Base-by-base conservation (phyloP, 2,888 invertebrate species). In the Spodoptera littoralis region DNA sequence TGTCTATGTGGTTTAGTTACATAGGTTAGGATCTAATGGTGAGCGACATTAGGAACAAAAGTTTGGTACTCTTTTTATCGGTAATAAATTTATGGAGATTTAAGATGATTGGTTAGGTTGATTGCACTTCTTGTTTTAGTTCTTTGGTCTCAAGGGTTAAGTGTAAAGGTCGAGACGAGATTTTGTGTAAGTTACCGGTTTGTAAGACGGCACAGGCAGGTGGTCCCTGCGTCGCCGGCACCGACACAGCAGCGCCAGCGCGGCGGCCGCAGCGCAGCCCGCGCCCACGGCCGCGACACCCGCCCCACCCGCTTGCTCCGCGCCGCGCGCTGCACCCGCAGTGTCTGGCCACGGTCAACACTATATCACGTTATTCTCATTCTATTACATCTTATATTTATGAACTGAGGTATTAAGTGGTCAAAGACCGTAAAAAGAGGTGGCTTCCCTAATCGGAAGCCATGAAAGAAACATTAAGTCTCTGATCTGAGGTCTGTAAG, bases 251-350 rank as follows among this genome's bases (percentile, higher is more conserved):
- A 72, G 70, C n/a, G 69, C 74, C 45, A 80, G 57, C 13, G 58
- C 68, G 48, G 65, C 70, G 36, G 55, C 64, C 50, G 59, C 76
- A 48, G 70, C 68, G 30, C 84, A 80, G 45, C 65, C 64, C n/a
- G 67, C 65, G 66, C 65, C 84, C 68, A 60, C 69, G 76, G 48
- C 76, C 56, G 44, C 84, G 76, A 79, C 75, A 66, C 82, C 65
- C 76, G 82, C 70, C 73, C 81, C 74, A 71, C 63, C 75, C 51
- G 58, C 60, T 53, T 27, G 52, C 42, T 59, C 47, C 64, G 22
- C 60, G 52, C 11, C 47, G 4, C 36, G 36, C 62, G 36, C 73
- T 60, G 53, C 55, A 58, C 30, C 60, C 57, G 65, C 48, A 62
- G 22, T 66, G 60, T n/a, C 64, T 56, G 56, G 45, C 60, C 68